Conservation (phyloP, 2,888 invertebrate genomes). For the Chaitophorus viminalis region DNA sequence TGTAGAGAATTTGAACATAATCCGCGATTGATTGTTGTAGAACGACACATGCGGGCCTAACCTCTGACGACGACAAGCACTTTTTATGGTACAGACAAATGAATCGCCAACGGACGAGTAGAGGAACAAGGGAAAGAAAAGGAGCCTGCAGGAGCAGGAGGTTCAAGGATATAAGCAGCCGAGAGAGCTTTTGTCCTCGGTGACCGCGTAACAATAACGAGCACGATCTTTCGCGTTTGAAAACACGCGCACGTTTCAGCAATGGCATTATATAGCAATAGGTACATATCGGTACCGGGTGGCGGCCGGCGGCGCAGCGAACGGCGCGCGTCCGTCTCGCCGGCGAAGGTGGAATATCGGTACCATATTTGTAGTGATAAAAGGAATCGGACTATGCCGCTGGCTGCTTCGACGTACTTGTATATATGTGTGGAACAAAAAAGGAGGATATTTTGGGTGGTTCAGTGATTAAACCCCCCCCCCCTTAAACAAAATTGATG, state of each 20-base stretch:
- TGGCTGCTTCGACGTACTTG: not conserved
- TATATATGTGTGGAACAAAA: too few species aligned
- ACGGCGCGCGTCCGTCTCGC: not conserved
- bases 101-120: not conserved
- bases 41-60: too few species aligned
- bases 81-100: too few species aligned
- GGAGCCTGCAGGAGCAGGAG: not conserved
- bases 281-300: too few species aligned
- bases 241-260: not conserved
- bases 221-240: not conserved
- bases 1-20: too few species aligned
- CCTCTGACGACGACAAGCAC: too few species aligned
- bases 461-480: too few species aligned
- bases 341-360: conserved; percentile 34
- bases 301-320: too few species aligned
- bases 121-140: not conserved
- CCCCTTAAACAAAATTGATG: too few species aligned
- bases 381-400: conserved; percentile 10
- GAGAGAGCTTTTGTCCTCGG: not conserved
- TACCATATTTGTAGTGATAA: conserved; percentile 54
- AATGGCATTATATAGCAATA: not conserved
- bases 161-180: not conserved
- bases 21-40: too few species aligned
- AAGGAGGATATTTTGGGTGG: too few species aligned
- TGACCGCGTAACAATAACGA: not conserved